A percentile compares a stretch with the other conserved stretches of the same genome.
phyloP scores from a whole-genome alignment of 2,797 vertebrate genomes.

The Denticeps clupeoides region DNA sequence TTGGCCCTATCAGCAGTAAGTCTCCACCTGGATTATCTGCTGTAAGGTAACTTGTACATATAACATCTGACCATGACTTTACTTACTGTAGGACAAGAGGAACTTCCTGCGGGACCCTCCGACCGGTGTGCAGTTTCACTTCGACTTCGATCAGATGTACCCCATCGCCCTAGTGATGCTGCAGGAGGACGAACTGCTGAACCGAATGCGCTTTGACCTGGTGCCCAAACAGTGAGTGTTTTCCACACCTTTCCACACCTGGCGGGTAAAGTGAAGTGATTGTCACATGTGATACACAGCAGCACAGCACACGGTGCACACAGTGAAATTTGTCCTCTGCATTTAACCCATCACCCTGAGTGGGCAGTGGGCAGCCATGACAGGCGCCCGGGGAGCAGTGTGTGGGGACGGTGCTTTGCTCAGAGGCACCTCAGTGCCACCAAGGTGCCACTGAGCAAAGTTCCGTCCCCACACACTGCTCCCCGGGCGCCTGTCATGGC shows the following conservation, averaged over 20 bases:
- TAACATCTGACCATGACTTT: not conserved
- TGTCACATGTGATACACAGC: too few species aligned
- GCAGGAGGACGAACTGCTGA: slow-evolving; percentile 91
- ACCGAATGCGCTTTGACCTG: slow-evolving; percentile 92
- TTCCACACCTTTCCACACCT: not conserved
- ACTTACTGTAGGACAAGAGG: slow-evolving; percentile 73
- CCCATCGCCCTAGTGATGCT: slow-evolving; percentile 88
- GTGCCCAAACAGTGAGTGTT: slow-evolving; percentile 87
- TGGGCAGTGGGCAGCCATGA: too few species aligned
- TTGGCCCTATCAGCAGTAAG: slow-evolving; percentile 90
- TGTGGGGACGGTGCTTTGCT: too few species aligned
- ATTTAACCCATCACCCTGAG: too few species aligned
- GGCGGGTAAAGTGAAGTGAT: too few species aligned
- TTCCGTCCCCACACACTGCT: too few species aligned
- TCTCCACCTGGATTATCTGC: not conserved
- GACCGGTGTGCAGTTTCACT: slow-evolving; percentile 90
- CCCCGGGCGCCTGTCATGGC: too few species aligned
- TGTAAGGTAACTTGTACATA: not conserved
- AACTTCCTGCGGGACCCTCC: slow-evolving; percentile 94
- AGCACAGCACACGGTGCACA: too few species aligned
- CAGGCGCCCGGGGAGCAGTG: too few species aligned
- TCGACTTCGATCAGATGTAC: slow-evolving; percentile 91
- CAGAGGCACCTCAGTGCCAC: too few species aligned
- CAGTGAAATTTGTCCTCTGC: too few species aligned
- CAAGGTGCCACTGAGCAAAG: too few species aligned